Base-by-base conservation (phyloP, 1,140 invertebrate species). In the Contarinia nasturtii region DNA sequence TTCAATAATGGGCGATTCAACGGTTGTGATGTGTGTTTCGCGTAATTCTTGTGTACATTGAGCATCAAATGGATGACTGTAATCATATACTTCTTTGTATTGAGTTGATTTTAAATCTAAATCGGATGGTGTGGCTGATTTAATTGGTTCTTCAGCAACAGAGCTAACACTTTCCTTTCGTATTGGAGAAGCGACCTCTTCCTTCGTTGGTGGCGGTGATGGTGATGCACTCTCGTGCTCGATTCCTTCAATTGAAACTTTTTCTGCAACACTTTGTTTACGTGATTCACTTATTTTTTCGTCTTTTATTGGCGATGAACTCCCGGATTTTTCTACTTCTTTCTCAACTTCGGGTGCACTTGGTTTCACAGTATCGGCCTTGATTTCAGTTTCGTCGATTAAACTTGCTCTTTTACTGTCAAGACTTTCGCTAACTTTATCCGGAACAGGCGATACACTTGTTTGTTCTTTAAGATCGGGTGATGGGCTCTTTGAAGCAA, bases 1-100 rank as follows among this genome's bases (percentile, higher is more conserved):
- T 49, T 69, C 68, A 55, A 66, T 65, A 5, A 67, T 57, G 2
- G 76, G 76, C 0, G 75, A 78, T 50, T 77, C 75, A 5, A 76
- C 56, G 17, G 75, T 77, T 21, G 76, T 79, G 20, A 79, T 79
- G 53, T 79, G 76, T 33, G 76, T 79, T 65, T 79, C 76, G 50
- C 75, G 58, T 41, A 79, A 61, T 59, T 77, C 74, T 52, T 71
- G 72, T 22, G 68, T 74, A 61, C 59, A 76, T 54, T 48, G 58
- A 65, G 36, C 15, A 21, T 34, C 45, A 15, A 37, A 47, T 20
- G 36, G 33, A 63, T 55, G 42, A 61, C 59, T 43, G 18, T 43
- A 43, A 14, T 43, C 41, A 57, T 55, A 15, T 53, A 55, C 12
- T 47, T 45, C 33, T 7, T 27, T 45, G 8, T 18, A 33, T 15